Conservation (phyloP, 2,113 vertebrate species). For the Platichthys flesus region DNA sequence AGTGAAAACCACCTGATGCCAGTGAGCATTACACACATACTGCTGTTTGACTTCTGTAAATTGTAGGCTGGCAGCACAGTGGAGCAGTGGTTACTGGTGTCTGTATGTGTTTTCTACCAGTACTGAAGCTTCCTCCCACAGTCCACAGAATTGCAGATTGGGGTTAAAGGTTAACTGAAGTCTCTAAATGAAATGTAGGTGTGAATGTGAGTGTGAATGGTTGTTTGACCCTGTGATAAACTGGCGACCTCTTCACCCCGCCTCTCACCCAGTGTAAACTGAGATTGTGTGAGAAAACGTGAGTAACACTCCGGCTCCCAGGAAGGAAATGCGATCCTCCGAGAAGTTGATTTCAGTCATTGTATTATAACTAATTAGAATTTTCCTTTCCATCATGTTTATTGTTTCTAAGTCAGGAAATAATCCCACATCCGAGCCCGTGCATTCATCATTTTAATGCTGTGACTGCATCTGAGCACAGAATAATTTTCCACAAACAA, state of each 20-base stretch:
- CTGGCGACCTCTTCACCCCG: too few species aligned
- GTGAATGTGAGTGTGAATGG: too few species aligned
- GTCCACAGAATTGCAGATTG: too few species aligned
- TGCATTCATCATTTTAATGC: slow-evolving; percentile 51
- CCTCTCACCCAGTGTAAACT: too few species aligned
- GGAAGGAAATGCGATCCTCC: slow-evolving; percentile 27
- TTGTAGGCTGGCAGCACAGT: background rate
- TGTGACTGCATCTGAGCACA: slow-evolving; percentile 25
- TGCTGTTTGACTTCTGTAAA: background rate
- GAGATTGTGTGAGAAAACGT: too few species aligned
- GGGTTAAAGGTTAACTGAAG: too few species aligned
- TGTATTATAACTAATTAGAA: slow-evolving; percentile 36
- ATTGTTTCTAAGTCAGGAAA: slow-evolving; percentile 62
- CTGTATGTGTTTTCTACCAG: too few species aligned
- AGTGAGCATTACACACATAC: background rate
- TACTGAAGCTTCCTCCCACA: too few species aligned
- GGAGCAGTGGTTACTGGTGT: too few species aligned
- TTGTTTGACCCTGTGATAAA: too few species aligned
- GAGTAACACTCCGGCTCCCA: slow-evolving; percentile 5
- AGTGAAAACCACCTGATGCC: slow-evolving; percentile 22
- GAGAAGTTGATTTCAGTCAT: slow-evolving; percentile 42
- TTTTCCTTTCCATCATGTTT: slow-evolving; percentile 53
- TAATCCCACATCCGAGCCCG: slow-evolving; percentile 24
- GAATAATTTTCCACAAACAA: background rate
- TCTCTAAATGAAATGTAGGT: too few species aligned